These are phyloP conservation scores for Pararge aegeria DNA, from an alignment of 1,140 invertebrate species.

Conservation along the genomic window DNA sequence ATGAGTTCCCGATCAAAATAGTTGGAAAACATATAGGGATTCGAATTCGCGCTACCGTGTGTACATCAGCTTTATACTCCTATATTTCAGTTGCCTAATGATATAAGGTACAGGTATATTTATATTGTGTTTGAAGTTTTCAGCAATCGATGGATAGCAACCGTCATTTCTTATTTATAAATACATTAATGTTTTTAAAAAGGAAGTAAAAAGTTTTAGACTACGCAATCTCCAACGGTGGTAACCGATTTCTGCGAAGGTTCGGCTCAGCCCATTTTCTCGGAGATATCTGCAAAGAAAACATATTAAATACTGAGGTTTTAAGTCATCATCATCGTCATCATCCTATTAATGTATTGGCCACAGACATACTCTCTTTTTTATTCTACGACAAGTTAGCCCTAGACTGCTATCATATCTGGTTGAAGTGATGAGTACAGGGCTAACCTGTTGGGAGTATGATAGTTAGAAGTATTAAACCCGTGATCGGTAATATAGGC, in stretches of 20 bases:
- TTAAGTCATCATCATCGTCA: background rate
- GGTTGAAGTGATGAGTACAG: no score
- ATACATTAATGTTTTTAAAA: constrained; percentile 5
- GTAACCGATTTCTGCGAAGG: background rate
- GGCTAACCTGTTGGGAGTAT: no score
- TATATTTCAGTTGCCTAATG: constrained; percentile 18
- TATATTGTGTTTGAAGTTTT: background rate
- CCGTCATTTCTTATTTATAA: constrained; percentile 9
- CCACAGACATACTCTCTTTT: no score
- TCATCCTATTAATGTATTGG: no score
- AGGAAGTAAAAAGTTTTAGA: constrained; percentile 32
- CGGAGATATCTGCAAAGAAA: constrained; percentile 28
- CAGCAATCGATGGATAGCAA: constrained; percentile 17
- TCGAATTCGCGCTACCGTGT: constrained; percentile 50
- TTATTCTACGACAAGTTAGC: no score
- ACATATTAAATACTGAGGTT: background rate
- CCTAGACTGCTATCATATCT: no score
- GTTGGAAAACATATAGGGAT: constrained; percentile 39
- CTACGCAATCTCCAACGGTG: constrained; percentile 42
- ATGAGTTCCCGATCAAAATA: constrained; percentile 24
- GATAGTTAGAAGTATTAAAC: no score
- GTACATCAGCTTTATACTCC: constrained; percentile 37
- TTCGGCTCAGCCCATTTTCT: background rate
- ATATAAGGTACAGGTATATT: background rate
- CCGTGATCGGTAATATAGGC: no score